Evolutionary conservation across 2,888 invertebrate species (phyloP), one percentile per base, ranked within the genome.

Genomic region (Pristionchus exspectatus): DNA sequence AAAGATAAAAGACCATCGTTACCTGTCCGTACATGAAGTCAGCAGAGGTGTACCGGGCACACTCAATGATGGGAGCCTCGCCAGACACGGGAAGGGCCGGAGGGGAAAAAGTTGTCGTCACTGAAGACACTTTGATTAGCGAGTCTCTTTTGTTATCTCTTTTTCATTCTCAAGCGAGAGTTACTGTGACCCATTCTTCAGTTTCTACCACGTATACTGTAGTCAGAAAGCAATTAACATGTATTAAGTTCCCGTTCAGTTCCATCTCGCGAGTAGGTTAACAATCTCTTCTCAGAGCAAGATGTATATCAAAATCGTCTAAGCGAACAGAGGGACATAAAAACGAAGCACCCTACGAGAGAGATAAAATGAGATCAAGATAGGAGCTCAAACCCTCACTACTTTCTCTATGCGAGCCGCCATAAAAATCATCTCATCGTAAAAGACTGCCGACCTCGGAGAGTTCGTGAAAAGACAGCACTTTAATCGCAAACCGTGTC

Each of bases 41-140:
- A 72, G 91, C 91, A 0, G 92, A 91, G n/a, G 93, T 92, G 90
- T 93, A 93, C 59, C 91, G 92, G 72, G 93, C 93, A 59, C 93
- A 93, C 38, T 93, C 92, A 4, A 93, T 56, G 12, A 93, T 81
- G 24, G 92, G 91, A 21, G 38, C 12, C 3, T 91, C 90, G 72
- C 91, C 91, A 54, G 90, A 91, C 0, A 88, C 59, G 44, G 92
- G 90, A 30, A 90, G 89, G 5, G 92, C 91, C 1, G 91, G 91
- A 30, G 90, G 90, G 24, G 87, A 21, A 74, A 88, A 88, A 9
- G 87, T 88, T 2, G 87, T 44, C 66, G 69, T 33, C 30, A 54
- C 87, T 88, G 74, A 72, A 87, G 30, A 27, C n/a, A 69, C 24
- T 27, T 69, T 14, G 69, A 69, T 5, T 38, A 38, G 0, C 44